Percentiles rank a stretch among this genome's conserved stretches.
These are phyloP conservation scores for Xylota sylvarum DNA, from an alignment of 2,888 invertebrate species.

Conservation along the genomic window DNA sequence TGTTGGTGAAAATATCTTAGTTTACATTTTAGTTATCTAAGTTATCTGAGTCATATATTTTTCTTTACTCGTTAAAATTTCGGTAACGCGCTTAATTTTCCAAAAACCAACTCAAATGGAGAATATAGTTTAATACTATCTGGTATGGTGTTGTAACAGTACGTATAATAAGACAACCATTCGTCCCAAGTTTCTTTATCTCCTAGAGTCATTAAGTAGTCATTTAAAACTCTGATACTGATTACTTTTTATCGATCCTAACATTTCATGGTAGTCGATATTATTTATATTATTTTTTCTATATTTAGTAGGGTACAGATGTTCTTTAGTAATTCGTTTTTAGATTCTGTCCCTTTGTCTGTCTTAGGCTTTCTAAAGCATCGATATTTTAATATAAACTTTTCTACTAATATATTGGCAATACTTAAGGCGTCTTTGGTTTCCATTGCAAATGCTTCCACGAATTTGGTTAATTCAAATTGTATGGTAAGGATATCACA, in stretches of 20 bases:
- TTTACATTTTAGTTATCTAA: no score
- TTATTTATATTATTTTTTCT: conserved; percentile 41
- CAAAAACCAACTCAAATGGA: no score
- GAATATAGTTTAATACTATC: no score
- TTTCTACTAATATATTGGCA: conserved; percentile 61
- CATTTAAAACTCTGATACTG: no score
- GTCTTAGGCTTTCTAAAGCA: conserved; percentile 49
- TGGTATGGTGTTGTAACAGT: no score
- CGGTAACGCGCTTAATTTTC: no score
- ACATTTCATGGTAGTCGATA: conserved; percentile 62
- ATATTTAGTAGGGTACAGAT: conserved; percentile 59
- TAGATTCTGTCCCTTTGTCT: conserved; percentile 59
- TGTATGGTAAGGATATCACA: conserved; percentile 25
- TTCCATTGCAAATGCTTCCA: conserved; percentile 50
- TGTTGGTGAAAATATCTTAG: no score
- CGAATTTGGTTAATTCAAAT: conserved; percentile 58
- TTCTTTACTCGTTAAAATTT: no score
- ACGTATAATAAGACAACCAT: no score
- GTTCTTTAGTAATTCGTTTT: conserved; percentile 42
- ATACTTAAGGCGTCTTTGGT: conserved; percentile 42
- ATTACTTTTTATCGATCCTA: conserved; percentile 61
- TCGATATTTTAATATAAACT: conserved; percentile 54
- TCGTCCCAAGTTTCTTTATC: no score
- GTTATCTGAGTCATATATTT: no score
- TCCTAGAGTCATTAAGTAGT: no score